Evolutionary conservation across 2,113 vertebrate species (phyloP), one percentile per base, ranked within the genome.

Genomic region (Mesoclemmys tuberculata): DNA sequence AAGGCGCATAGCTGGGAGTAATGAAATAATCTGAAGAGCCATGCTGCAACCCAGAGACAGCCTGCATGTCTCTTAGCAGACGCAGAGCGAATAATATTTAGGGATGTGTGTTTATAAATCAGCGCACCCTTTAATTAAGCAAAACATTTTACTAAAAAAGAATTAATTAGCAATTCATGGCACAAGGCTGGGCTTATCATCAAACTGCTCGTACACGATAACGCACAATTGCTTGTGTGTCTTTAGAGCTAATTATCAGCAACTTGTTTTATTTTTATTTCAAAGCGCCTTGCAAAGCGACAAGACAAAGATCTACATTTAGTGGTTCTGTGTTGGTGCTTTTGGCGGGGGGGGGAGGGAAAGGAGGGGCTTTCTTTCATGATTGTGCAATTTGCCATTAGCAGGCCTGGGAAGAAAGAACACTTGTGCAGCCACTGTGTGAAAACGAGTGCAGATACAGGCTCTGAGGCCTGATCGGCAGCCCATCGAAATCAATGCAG

Each of bases 91-190:
- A 92, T 97, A 96, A 95, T 96, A 96, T 97, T 96, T 95, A 93
- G 94, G 96, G 93, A 97, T 0, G 56, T 64, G 10, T 96, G 90
- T 97, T 91, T 97, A 98, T 98, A 98, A 98, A 98, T 98, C 98
- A 98, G 97, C 80, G 94, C 96, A 97, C 93, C 95, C 97, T 97
- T 98, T 98, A 98, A 98, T 98, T 98, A 98, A 98, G 96, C 92
- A 98, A 98, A 98, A 98, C 98, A 98, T 98, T 98, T 98, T 97
- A 96, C 97, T 95, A 96, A 90, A 93, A 93, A 97, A 96, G 95
- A 97, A 98, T 98, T 98, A 98, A 98, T 98, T 98, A 98, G 96
- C 93, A 94, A 97, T 98, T 98, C 97, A 96, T 92, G 94, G 97
- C 95, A 98, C 95, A 93, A 92, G 92, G 92, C 95, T 93, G 95